Evolutionary conservation across 2,797 vertebrate genomes (phyloP), one percentile per base, ranked within the genome.

Genomic region (Rhodeus uyekii): DNA sequence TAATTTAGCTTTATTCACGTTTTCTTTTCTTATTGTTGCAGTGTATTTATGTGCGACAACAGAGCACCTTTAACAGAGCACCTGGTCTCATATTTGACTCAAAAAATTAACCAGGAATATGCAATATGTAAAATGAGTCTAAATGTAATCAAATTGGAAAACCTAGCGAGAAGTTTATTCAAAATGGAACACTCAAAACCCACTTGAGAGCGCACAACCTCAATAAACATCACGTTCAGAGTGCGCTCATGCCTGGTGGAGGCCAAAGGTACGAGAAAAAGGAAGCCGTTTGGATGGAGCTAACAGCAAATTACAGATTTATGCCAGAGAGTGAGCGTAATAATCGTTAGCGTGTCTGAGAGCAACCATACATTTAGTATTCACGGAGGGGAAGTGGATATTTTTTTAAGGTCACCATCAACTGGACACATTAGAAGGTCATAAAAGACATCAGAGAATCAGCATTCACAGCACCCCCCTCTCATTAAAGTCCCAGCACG

Each of bases 391-490:
- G 80, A 80, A 84, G 71, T 53, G 75, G 83, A 81, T 86, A 75
- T 83, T 83, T 84, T 83, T 80, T 55, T n/a, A 72, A 78, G 79
- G 81, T 88, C 78, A 69, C 74, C 86, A 86, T 76, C 85, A 86
- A 77, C 81, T 85, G 84, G 87, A 87, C 80, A 86, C 78, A 87
- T 84, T 81, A 88, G 85, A 87, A 88, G 88, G 87, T 87, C 83
- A 87, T 88, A 85, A 88, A 87, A 87, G 61, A 84, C 81, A 87
- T 81, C 19, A 81, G 48, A 80, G 69, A 83, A 85, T 85, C 82
- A 79, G 85, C 84, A 86, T 86, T 85, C 75, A 85, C 67, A 58
- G 69, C 67, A 78, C 29, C 80, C 79, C 46, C 34, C 32, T 67
- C 83, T 85, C 81, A 83, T 88, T 88, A 88, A 84, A 78, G 71